Conservation (phyloP, 2,888 invertebrate genomes). For the Theristus sp. region DNA sequence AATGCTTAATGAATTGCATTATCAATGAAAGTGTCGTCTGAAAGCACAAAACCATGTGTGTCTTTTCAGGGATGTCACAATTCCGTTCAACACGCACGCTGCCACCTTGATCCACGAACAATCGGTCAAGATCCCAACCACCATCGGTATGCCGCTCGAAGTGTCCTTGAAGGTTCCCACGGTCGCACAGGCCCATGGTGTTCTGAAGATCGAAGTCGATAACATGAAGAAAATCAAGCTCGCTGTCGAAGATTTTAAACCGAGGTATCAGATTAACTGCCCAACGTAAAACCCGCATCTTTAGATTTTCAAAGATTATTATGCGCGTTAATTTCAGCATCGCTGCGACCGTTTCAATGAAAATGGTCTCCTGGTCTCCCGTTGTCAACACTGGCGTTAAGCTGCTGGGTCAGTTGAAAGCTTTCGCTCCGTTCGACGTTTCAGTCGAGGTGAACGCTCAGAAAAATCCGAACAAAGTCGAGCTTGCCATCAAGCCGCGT, state of each 20-base stretch:
- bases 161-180: not conserved
- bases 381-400: conserved; percentile 17
- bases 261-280: no score
- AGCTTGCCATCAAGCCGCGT: conserved; percentile 4
- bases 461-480: conserved; percentile 9
- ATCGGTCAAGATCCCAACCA: conserved; percentile 13
- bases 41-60: no score
- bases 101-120: conserved; percentile 8
- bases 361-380: conserved; percentile 13
- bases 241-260: not conserved
- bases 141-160: conserved; percentile 14
- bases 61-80: not conserved
- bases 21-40: no score
- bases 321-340: conserved; percentile 9
- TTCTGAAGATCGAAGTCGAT: not conserved
- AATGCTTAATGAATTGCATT: no score
- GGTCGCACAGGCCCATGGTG: not conserved
- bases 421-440: conserved; percentile 16
- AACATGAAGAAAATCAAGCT: not conserved
- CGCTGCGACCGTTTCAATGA: conserved; percentile 11
- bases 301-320: no score
- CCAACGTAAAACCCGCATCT: no score
- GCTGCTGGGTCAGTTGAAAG: conserved; percentile 12
- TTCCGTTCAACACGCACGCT: conserved; percentile 1
- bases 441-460: conserved; percentile 9